Evolutionary conservation across 2,797 vertebrate genomes (phyloP), one percentile per base, ranked within the genome.

Genomic region (Champsocephalus esox): DNA sequence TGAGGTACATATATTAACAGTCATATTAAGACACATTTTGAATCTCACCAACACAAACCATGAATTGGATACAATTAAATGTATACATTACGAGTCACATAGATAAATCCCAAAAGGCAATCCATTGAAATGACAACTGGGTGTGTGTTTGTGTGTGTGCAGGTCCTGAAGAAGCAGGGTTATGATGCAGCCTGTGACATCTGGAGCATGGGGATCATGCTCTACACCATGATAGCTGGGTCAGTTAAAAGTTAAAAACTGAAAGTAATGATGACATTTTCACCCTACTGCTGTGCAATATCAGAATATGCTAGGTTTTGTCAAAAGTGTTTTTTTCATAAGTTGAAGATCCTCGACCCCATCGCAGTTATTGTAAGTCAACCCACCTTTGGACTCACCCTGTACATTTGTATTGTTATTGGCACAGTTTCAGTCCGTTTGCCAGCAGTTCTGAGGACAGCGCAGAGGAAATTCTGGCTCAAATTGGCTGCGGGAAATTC

Each of bases 111-210:
- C 34, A 41, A 28, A 1, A 3, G 48, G 28, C 19, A 28, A 11
- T 65, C 14, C 34, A 3, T 34, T 69, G 5, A 58, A 64, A 60
- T 59, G 5, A 38, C 1, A 17, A 0, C 13, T 19, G 0, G 45
- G n/a, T 66, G 34, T 56, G 57, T 80, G 32, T 46, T n/a, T 48
- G 28, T 81, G 54, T 63, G 46, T 75, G 57, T 62, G 56, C 56
- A 99, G 98, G 97, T 99, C 80, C 93, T 99, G 60, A 99, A 95
- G 90, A 96, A 97, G 52, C 98, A 99, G 82, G 98, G 98, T 60
- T 99, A 99, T 0, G 98, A 99, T n/a, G 98, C 98, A 14, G 98
- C 98, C 0, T 99, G 98, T 78, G 98, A 99, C 86, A 96, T 99
- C 88, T 99, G 98, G 98, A 99, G 98, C 70, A 68, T 99, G 83